These are phyloP conservation scores for Sturmia bella DNA, from an alignment of 2,888 invertebrate species.

Conservation along the genomic window DNA sequence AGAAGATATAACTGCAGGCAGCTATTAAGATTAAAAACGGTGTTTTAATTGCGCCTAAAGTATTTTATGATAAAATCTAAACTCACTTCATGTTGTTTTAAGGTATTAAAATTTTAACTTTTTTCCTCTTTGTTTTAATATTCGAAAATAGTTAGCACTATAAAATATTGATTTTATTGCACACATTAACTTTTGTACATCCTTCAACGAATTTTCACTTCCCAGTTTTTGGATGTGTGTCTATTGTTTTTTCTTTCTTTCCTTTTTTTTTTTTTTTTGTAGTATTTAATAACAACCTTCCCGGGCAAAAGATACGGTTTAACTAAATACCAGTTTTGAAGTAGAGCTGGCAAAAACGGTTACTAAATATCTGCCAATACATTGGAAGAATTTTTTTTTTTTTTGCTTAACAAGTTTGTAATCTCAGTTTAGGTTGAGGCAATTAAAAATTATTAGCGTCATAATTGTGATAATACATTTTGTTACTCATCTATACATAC, in stretches of 20 bases:
- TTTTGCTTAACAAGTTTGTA: no score
- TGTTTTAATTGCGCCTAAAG: no score
- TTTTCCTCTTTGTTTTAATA: background rate
- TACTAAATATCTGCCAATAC: slow-evolving; percentile 35
- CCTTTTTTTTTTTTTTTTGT: no score
- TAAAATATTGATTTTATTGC: no score
- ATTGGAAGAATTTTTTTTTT: no score
- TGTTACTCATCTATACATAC: background rate
- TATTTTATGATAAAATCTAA: no score
- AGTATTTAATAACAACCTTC: slow-evolving; percentile 28
- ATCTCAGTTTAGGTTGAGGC: slow-evolving; percentile 48
- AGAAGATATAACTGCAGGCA: background rate
- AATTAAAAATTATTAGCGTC: slow-evolving; percentile 59
- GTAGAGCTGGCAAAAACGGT: slow-evolving; percentile 21
- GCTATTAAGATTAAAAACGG: background rate
- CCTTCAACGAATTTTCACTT: background rate
- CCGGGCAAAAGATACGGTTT: slow-evolving; percentile 7
- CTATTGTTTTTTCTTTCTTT: background rate
- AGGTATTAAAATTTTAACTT: no score
- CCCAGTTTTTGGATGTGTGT: background rate
- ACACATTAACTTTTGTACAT: background rate
- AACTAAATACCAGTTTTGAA: slow-evolving; percentile 29
- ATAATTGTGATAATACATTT: slow-evolving; percentile 30
- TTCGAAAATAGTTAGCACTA: no score
- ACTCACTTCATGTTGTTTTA: slow-evolving; percentile 28